Conservation (phyloP, 2,797 vertebrate species). For the Setipinna tenuifilis region DNA sequence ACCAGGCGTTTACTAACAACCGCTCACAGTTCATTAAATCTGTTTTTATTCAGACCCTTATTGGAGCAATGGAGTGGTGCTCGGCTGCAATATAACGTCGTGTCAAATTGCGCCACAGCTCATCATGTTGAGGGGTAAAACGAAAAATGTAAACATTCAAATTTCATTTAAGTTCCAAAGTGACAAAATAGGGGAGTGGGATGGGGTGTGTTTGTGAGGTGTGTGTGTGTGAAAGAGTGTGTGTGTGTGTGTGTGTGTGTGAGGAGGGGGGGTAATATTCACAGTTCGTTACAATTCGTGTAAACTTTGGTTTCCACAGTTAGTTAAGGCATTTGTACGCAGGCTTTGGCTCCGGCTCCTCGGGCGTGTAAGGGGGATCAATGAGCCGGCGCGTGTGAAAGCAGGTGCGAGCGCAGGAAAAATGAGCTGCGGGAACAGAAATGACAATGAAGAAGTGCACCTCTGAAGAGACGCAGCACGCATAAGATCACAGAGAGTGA, state of each 20-base stretch:
- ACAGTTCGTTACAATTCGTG: constrained; percentile 44
- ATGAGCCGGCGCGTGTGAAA: constrained; percentile 79
- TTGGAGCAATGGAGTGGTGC: neutral
- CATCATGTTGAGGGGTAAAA: constrained; percentile 9
- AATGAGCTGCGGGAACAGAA: constrained; percentile 79
- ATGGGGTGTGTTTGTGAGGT: neutral
- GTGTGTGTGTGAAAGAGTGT: neutral
- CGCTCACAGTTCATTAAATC: constrained; percentile 21
- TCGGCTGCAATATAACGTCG: neutral
- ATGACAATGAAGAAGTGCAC: constrained; percentile 83
- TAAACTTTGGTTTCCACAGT: constrained; percentile 35
- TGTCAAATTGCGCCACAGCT: neutral
- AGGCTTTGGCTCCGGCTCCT: constrained; percentile 53
- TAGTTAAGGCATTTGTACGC: constrained; percentile 47
- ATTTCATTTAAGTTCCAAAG: neutral
- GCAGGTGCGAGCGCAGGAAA: constrained; percentile 65
- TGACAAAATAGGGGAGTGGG: neutral
- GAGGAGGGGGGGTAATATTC: neutral
- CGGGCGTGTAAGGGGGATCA: constrained; percentile 71
- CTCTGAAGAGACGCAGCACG: constrained; percentile 76
- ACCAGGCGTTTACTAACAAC: constrained; percentile 17
- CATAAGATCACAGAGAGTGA: constrained; percentile 72
- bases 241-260: neutral
- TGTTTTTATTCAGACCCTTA: neutral
- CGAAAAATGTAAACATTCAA: neutral